Conservation (phyloP, 2,797 vertebrate species). For the Danio tinwini region DNA sequence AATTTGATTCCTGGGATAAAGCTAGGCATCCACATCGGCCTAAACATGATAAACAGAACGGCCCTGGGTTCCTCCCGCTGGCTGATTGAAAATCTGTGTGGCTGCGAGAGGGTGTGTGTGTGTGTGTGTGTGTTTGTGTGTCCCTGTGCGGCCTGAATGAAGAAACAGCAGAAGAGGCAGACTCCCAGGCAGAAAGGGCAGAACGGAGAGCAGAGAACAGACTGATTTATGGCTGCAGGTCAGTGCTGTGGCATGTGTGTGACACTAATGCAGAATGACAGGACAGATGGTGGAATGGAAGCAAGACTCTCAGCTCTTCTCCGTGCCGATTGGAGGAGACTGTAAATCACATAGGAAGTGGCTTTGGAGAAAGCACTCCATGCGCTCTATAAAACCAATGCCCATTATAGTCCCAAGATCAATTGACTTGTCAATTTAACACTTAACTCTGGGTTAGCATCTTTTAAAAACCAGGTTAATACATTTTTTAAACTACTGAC, state of each 20-base stretch:
- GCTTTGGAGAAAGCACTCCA: conserved; percentile 16
- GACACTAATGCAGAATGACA: conserved; percentile 74
- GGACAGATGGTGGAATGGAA: conserved; percentile 71
- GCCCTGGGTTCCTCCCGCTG: conserved; percentile 54
- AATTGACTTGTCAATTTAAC: conserved; percentile 26
- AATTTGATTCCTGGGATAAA: conserved; percentile 64
- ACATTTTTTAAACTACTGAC: background rate
- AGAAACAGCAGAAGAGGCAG: conserved; percentile 54
- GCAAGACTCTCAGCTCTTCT: conserved; percentile 62
- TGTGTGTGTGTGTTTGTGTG: conserved; percentile 35
- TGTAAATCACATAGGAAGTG: conserved; percentile 34
- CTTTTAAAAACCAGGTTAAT: background rate
- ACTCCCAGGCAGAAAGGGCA: conserved; percentile 39
- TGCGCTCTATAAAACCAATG: conserved; percentile 12
- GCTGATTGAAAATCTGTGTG: conserved; percentile 75
- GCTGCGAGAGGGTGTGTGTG: conserved; percentile 59
- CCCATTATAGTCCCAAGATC: conserved; percentile 4
- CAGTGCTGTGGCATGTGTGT: conserved; percentile 64
- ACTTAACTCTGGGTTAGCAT: conserved; percentile 11
- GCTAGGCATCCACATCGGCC: conserved; percentile 60
- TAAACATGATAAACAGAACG: conserved; percentile 68
- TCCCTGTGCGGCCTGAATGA: conserved; percentile 64
- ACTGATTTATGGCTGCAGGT: conserved; percentile 74
- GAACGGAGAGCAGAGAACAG: conserved; percentile 22
- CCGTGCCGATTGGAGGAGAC: conserved; percentile 48